Evolutionary conservation across 2,888 invertebrate species (phyloP), one percentile per base, ranked within the genome.

Genomic region (Lepidocyrtoides sp.): DNA sequence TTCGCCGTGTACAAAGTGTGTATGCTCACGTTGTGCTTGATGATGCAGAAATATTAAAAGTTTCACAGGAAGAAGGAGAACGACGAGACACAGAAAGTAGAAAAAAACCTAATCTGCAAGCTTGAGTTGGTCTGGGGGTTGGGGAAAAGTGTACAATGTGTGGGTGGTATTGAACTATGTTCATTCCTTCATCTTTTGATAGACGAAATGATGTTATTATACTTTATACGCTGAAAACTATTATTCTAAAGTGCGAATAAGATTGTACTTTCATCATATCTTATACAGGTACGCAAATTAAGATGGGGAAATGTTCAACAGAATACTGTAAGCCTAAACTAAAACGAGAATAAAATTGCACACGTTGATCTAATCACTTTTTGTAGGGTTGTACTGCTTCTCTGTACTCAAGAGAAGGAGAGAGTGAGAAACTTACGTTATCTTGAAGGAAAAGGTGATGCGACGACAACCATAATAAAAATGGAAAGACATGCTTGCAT

Each of bases 1-100:
- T 51, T 32, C 26, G 23, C 14, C 26, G 20, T 63, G 2, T 20
- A 4, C 23, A 69, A 26, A 69, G 44, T 41, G 20, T 66, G 32
- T 66, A 26, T 44, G 3, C 23, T 51, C 29, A 81, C 41, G 66
- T 66, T 66, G 66, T 72, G 87, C 87, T 87, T 79, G 87, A 87
- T 87, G 87, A 87, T 87, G 86, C 86, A 86, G 36, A 86, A 86
- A 86, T 86, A 86, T 77, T 72, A 85, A 72, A 81, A 54, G 57
- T 57, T 77, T 72, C 32, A 72, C 14, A 5, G 36, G 20, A 60
- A 54, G n/a, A n/a, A n/a, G n/a, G n/a, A n/a, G n/a, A n/a, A n/a
- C n/a, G n/a, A n/a, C n/a, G n/a, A n/a, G n/a, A n/a, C n/a, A 57
- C 12, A 60, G 32, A 54, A 69, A 69, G 48, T 2, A 26, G 79